Conservation (phyloP, 2,797 vertebrate species). For the Lutjanus argentimaculatus region DNA sequence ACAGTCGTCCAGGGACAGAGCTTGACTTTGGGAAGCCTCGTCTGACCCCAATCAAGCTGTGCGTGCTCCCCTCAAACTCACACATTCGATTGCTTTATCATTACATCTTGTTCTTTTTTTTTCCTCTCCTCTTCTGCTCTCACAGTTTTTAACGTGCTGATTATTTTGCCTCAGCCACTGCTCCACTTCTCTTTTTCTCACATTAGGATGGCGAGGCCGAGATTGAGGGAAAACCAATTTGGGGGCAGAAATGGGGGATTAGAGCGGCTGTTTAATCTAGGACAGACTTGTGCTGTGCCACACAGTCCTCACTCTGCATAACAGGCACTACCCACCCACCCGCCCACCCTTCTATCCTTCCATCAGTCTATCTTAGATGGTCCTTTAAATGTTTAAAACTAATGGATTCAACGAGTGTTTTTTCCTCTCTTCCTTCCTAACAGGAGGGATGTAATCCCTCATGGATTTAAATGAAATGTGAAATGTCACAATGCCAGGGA, state of each 20-base stretch:
- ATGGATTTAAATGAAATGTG: slow-evolving; percentile 85
- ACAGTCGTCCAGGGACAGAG: slow-evolving; percentile 38
- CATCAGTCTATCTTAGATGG: slow-evolving; percentile 80
- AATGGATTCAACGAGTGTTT: slow-evolving; percentile 83
- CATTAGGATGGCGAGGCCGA: slow-evolving; percentile 78
- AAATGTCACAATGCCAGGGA: slow-evolving; percentile 85
- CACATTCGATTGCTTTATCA: slow-evolving; percentile 66
- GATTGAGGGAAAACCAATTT: slow-evolving; percentile 88
- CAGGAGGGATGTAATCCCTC: slow-evolving; percentile 80
- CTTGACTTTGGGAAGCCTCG: slow-evolving; percentile 49
- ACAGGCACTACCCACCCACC: slow-evolving; percentile 51
- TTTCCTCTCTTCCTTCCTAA: slow-evolving; percentile 69
- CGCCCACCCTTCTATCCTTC: slow-evolving; percentile 60
- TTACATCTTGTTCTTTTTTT: slow-evolving; percentile 56
- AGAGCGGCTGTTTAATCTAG: slow-evolving; percentile 86
- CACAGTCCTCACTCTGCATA: slow-evolving; percentile 65
- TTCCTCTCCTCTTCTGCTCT: slow-evolving; percentile 53
- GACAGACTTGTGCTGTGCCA: slow-evolving; percentile 82
- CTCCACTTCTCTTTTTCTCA: slow-evolving; percentile 78
- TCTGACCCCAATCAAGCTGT: slow-evolving; percentile 72
- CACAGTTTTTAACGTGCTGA: slow-evolving; percentile 76
- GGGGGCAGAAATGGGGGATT: slow-evolving; percentile 85
- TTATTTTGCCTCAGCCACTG: slow-evolving; percentile 78
- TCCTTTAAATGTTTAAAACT: slow-evolving; percentile 85
- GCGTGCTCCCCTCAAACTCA: slow-evolving; percentile 51